These are phyloP conservation scores for Cataglyphis livida DNA, from an alignment of 2,888 invertebrate species.

Conservation along the genomic window DNA sequence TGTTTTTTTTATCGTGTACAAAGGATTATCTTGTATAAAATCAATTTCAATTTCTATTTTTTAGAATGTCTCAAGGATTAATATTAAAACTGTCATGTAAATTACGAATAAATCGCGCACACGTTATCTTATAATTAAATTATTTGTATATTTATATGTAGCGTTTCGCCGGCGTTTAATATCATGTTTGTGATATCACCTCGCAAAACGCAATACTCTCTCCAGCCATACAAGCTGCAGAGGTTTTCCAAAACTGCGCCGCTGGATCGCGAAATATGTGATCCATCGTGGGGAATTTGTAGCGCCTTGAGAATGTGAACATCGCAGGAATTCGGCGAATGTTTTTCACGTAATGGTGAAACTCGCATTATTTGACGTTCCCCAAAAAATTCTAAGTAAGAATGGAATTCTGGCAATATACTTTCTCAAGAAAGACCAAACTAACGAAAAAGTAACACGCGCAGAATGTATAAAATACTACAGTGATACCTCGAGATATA, in stretches of 20 bases:
- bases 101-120: not conserved
- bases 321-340: slow-evolving; percentile 48
- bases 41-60: not conserved
- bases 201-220: slow-evolving; percentile 44
- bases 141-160: not conserved
- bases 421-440: slow-evolving; percentile 29
- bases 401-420: slow-evolving; percentile 52
- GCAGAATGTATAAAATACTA: not conserved
- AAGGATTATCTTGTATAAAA: slow-evolving; percentile 7
- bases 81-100: not conserved
- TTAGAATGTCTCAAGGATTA: not conserved
- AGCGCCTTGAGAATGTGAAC: slow-evolving; percentile 55
- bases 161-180: slow-evolving; percentile 30
- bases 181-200: slow-evolving; percentile 31
- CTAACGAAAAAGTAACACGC: slow-evolving; percentile 14
- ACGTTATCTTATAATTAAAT: not conserved
- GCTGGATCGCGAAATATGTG: slow-evolving; percentile 50
- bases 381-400: slow-evolving; percentile 48
- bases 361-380: slow-evolving; percentile 53
- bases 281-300: slow-evolving; percentile 33
- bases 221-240: not conserved
- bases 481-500: not conserved
- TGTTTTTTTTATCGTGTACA: not conserved
- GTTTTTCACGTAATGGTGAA: slow-evolving; percentile 53
- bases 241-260: slow-evolving; percentile 51